Evolutionary conservation across 1,140 invertebrate genomes (phyloP).

Genomic region (Drosophila littoralis): DNA sequence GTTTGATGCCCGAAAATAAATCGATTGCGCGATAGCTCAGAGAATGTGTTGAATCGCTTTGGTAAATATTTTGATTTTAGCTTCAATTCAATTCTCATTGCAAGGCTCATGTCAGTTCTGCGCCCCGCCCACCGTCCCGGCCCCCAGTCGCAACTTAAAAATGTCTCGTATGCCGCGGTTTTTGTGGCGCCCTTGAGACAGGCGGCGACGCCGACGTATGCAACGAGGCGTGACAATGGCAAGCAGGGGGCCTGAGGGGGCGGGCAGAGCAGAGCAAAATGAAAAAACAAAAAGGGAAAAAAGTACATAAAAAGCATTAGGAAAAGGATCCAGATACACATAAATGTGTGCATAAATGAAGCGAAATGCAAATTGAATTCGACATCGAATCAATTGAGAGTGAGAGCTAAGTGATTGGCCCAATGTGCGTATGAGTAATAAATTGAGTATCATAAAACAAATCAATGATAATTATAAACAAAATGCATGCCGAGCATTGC

Average conservation of each 20-base stretch:
- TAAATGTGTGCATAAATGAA: slow-evolving; percentile 6
- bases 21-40: neutral
- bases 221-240: slow-evolving; percentile 21
- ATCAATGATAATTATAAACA: neutral
- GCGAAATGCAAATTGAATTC: slow-evolving; percentile 31
- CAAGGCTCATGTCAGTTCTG: neutral
- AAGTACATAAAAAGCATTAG: neutral
- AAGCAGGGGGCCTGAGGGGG: neutral
- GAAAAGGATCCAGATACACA: slow-evolving; percentile 5
- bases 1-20: neutral
- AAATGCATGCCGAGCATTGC: neutral
- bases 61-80: slow-evolving; percentile 15
- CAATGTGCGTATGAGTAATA: slow-evolving; percentile 36
- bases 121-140: neutral
- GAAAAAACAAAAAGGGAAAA: slow-evolving; percentile 2
- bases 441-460: slow-evolving; percentile 8
- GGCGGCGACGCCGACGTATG: slow-evolving; percentile 30
- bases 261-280: no score
- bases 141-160: slow-evolving; percentile 5
- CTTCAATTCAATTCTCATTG: slow-evolving; percentile 24
- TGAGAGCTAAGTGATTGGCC: slow-evolving; percentile 27
- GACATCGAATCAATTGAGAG: slow-evolving; percentile 21
- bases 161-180: slow-evolving; percentile 20
- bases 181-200: slow-evolving; percentile 50
- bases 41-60: neutral